Conservation (phyloP, 1,140 invertebrate genomes). For the Pemphigus obesinymphae region DNA sequence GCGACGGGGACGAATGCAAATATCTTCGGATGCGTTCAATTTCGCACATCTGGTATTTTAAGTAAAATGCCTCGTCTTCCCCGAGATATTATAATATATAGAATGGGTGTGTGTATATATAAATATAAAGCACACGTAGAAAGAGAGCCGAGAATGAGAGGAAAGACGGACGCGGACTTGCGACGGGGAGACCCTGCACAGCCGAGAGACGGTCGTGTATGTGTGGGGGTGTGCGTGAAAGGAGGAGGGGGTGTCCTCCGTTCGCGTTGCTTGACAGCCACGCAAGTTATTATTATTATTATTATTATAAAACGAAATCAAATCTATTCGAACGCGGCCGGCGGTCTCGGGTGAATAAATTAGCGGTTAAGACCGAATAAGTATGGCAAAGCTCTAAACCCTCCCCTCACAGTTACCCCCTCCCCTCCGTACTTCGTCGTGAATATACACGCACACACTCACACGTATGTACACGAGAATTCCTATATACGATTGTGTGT, state of each 20-base stretch:
- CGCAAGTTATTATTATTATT: conserved; percentile 39
- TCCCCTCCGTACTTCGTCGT: neutral
- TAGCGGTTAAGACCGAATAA: conserved; percentile 41
- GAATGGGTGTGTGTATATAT: too few species aligned
- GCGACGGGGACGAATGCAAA: conserved; percentile 15
- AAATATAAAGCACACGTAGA: neutral
- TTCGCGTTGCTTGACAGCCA: conserved; percentile 35
- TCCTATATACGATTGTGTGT: neutral
- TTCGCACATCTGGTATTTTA: conserved; percentile 41
- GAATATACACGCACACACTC: neutral
- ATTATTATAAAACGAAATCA: conserved; percentile 42
- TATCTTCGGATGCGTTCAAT: conserved; percentile 37
- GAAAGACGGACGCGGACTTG: neutral
- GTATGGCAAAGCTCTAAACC: conserved; percentile 37
- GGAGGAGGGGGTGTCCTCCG: neutral
- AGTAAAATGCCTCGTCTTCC: conserved; percentile 32
- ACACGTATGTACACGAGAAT: neutral
- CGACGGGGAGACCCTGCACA: neutral
- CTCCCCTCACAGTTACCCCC: neutral
- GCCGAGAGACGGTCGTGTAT: conserved; percentile 11
- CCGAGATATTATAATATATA: too few species aligned
- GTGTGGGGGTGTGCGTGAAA: neutral
- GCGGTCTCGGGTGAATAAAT: conserved; percentile 41
- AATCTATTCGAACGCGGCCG: conserved; percentile 41
- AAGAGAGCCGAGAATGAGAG: neutral